Percentiles rank a stretch among this genome's conserved stretches.
phyloP scores from a whole-genome alignment of 2,113 vertebrate genomes.

The Eretmochelys imbricata region DNA sequence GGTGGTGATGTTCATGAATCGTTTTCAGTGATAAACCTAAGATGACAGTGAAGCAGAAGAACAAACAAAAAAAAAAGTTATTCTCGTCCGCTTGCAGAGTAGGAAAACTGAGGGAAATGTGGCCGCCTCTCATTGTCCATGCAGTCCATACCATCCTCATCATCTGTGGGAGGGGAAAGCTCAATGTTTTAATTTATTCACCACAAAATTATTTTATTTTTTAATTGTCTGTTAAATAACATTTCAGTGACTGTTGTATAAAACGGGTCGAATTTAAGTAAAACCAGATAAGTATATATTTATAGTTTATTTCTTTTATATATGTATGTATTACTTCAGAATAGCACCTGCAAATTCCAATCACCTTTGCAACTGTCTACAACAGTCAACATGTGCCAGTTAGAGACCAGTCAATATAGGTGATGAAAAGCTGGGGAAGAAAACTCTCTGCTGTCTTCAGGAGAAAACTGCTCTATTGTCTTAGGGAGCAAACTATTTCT shows the following conservation, averaged over 20 bases:
- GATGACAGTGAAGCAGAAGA: constrained; percentile 80
- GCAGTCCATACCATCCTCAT: constrained; percentile 98
- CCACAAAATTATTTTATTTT: not conserved
- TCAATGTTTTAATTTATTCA: constrained; percentile 9
- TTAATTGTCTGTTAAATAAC: not conserved
- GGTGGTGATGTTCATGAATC: constrained; percentile 81
- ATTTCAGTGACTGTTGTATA: not conserved
- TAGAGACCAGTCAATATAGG: too few species aligned
- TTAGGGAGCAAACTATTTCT: not conserved
- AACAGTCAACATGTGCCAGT: not conserved
- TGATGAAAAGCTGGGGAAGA: accelerated
- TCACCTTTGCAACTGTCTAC: not conserved
- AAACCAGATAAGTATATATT: not conserved
- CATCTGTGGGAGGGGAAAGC: constrained; percentile 81
- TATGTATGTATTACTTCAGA: not conserved
- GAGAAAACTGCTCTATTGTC: too few species aligned
- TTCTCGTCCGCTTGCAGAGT: constrained; percentile 97
- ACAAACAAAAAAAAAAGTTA: constrained; percentile 74
- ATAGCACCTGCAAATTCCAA: not conserved
- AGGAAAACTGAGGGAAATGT: constrained; percentile 99
- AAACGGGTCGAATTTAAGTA: not conserved
- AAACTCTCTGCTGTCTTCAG: not conserved
- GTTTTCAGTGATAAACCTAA: constrained; percentile 81
- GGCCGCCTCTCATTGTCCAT: constrained; percentile 95
- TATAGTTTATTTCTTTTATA: not conserved